Base-by-base conservation (phyloP, 2,797 vertebrate species). In the Rhodeus uyekii region DNA sequence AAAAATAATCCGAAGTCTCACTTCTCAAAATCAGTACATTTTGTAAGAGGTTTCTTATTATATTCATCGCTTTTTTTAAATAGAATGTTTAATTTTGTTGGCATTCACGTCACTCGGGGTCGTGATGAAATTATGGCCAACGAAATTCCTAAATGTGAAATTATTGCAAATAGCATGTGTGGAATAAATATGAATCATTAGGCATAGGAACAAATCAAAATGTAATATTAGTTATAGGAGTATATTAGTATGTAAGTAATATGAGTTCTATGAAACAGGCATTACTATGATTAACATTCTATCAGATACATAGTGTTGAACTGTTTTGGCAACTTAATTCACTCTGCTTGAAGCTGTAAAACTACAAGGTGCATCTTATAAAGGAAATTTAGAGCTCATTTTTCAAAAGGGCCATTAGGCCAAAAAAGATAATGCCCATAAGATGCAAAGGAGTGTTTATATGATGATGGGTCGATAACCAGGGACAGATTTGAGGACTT, bases 11-110 rank as follows among this genome's bases (percentile, higher is more conserved):
- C 2, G 1, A 76, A 53, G 58, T 38, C 16, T 73, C n/a, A 50
- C 79, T 81, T 81, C 68, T 39, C 55, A 29, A 81, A 81, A 64
- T 27, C 1, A 34, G n/a, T 42, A 27, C 14, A 3, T 60, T 39
- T 76, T 19, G 39, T 19, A 27, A 80, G 7, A 63, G 18, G 29
- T 71, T 68, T 50, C 2, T 67, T 61, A n/a, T 29, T 60, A 29
- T 60, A 29, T 29, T 60, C 58, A 29, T 29, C 13, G 0, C 19
- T 63, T 39, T 48, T 34, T 44, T 4, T 8, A 60, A 71, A 73
- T 63, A 63, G 42, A 38, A 50, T 8, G 42, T 27, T 72, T 73
- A 10, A 27, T 73, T 73, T 48, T 3, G 58, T 18, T 44, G 12
- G 46, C 19, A 14, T 50, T 53, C 2, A 14, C 22, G 16, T 80